phyloP scores from a whole-genome alignment of 1,140 invertebrate genomes.

The Drosophila auraria region DNA sequence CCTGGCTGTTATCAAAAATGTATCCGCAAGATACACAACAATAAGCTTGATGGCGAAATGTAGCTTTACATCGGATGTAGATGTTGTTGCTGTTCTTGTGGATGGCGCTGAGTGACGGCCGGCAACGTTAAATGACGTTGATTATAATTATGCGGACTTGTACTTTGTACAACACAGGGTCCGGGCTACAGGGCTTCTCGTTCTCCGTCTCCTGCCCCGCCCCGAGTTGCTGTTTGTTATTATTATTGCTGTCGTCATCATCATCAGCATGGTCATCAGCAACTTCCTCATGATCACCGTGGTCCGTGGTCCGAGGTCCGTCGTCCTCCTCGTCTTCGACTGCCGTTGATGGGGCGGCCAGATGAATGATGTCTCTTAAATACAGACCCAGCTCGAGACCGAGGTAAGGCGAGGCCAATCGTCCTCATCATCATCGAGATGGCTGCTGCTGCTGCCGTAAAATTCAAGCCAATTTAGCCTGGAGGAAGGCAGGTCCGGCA shows the following conservation, averaged over 20 bases:
- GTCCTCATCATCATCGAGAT: conserved; percentile 59
- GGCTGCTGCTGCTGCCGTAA: conserved; percentile 66
- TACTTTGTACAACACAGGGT: conserved; percentile 66
- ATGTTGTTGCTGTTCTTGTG: conserved; percentile 37
- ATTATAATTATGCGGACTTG: conserved; percentile 84
- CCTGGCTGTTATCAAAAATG: conserved; percentile 72
- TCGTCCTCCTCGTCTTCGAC: conserved; percentile 51
- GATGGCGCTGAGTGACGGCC: conserved; percentile 81
- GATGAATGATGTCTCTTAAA: conserved; percentile 83
- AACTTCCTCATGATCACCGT: conserved; percentile 28
- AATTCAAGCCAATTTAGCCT: conserved; percentile 79
- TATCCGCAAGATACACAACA: conserved; percentile 81
- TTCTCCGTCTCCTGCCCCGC: conserved; percentile 4
- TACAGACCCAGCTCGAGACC: conserved; percentile 61
- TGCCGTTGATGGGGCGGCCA: conserved; percentile 77
- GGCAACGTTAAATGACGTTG: conserved; percentile 83
- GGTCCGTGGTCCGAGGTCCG: conserved; percentile 32
- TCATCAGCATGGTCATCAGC: conserved; percentile 46
- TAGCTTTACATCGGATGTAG: conserved; percentile 60
- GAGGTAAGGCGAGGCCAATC: conserved; percentile 63
- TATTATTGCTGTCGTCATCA: conserved; percentile 75
- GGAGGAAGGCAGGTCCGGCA: conserved; percentile 63
- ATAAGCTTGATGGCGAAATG: conserved; percentile 65
- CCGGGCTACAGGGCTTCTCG: conserved; percentile 52
- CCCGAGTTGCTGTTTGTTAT: conserved; percentile 66